These are phyloP conservation scores for Macaria notata DNA, from an alignment of 2,888 invertebrate species.

Conservation along the genomic window DNA sequence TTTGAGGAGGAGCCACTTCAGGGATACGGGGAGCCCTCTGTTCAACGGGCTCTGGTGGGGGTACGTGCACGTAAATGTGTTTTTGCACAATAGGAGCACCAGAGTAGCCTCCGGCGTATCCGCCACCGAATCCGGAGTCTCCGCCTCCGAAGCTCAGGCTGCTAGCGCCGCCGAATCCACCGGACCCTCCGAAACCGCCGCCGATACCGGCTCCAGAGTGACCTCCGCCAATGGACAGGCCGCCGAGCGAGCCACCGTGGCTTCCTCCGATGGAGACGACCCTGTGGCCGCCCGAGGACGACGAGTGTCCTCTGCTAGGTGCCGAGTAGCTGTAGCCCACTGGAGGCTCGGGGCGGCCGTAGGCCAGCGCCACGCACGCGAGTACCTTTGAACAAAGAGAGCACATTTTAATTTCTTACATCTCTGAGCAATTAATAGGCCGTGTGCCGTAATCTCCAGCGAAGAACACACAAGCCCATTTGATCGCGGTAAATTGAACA, in stretches of 20 bases:
- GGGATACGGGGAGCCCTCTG: conserved; percentile 85
- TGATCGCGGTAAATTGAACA: conserved; percentile 18
- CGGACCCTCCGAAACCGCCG: conserved; percentile 38
- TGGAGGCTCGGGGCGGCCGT: conserved; percentile 77
- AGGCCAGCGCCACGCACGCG: conserved; percentile 74
- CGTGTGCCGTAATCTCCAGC: conserved; percentile 1
- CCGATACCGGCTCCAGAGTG: conserved; percentile 50
- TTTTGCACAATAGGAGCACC: conserved; percentile 88
- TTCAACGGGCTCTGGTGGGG: conserved; percentile 92
- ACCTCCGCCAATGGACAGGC: conserved; percentile 52
- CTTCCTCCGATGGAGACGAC: conserved; percentile 50
- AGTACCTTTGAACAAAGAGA: conserved; percentile 63
- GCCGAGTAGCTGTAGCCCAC: conserved; percentile 76
- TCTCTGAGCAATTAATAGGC: conserved; percentile 11
- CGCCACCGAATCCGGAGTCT: conserved; percentile 65
- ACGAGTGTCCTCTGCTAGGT: conserved; percentile 53
- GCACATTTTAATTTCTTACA: conserved; percentile 11
- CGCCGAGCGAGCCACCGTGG: conserved; percentile 33
- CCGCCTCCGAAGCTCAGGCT: conserved; percentile 60
- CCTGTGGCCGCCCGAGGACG: conserved; percentile 55
- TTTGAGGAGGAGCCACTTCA: conserved; percentile 88
- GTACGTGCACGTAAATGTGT: conserved; percentile 95
- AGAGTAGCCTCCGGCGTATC: conserved; percentile 70
- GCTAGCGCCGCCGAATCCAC: conserved; percentile 42
- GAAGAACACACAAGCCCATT: conserved; percentile 17